Conservation (phyloP, 2,113 vertebrate species). For the Phoxinus phoxinus region DNA sequence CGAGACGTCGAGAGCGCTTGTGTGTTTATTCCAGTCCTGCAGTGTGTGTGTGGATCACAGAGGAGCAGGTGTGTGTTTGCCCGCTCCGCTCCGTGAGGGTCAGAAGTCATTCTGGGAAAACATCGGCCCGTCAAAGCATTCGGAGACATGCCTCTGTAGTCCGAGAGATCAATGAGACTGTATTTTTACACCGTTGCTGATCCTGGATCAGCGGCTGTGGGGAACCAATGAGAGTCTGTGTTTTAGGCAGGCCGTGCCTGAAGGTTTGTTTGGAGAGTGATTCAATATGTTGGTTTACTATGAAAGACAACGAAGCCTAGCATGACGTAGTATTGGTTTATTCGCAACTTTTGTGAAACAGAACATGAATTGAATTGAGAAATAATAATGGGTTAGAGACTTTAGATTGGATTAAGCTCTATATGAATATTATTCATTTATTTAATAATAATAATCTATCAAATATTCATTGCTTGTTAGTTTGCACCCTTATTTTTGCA, state of each 20-base stretch:
- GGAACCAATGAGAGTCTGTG: conserved; percentile 1
- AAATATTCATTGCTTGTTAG: no score
- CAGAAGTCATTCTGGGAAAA: conserved; percentile 40
- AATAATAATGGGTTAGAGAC: not conserved
- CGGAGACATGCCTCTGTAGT: conserved; percentile 38
- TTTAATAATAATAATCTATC: no score
- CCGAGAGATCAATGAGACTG: conserved; percentile 11
- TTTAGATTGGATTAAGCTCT: not conserved
- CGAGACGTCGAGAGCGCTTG: not conserved
- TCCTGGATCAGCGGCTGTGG: not conserved
- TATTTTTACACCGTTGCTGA: conserved; percentile 32
- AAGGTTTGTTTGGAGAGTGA: conserved; percentile 17
- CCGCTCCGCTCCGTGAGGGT: conserved; percentile 32
- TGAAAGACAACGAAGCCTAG: not conserved
- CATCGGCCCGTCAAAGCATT: conserved; percentile 10
- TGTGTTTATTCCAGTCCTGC: conserved; percentile 22
- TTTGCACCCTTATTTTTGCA: no score
- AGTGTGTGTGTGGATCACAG: not conserved
- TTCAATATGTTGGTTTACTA: not conserved
- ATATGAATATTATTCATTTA: no score
- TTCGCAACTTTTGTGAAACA: not conserved
- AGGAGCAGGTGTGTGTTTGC: conserved; percentile 45
- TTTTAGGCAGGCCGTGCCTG: not conserved
- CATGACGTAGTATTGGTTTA: not conserved
- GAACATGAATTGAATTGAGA: not conserved